phyloP scores from a whole-genome alignment of 1,140 invertebrate species.

The Drosophila bipectinata region DNA sequence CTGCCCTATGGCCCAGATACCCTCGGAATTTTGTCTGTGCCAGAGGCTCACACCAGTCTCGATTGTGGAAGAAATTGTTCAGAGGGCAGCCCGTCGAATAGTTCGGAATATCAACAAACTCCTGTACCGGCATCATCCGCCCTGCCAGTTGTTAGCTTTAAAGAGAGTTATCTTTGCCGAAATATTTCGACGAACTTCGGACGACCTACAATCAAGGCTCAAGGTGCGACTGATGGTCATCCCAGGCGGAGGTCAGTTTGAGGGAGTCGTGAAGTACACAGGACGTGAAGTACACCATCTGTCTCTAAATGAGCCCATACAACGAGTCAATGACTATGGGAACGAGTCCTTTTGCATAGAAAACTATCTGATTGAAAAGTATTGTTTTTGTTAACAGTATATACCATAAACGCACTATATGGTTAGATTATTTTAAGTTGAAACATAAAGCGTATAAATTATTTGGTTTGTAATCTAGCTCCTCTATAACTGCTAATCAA shows the following conservation, averaged over 20 bases:
- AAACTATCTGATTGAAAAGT: constrained; percentile 24
- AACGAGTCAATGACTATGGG: neutral
- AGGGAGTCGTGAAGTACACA: constrained; percentile 20
- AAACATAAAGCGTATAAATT: no score
- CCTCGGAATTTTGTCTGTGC: constrained; percentile 13
- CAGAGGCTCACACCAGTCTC: neutral
- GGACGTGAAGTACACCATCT: neutral
- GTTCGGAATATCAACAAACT: constrained; percentile 17
- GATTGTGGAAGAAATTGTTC: constrained; percentile 1
- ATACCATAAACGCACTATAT: no score
- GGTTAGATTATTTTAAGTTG: no score
- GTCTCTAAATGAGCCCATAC: constrained; percentile 11
- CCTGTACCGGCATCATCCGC: constrained; percentile 2
- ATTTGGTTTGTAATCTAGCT: no score
- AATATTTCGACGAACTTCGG: constrained; percentile 5
- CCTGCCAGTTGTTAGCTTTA: constrained; percentile 12
- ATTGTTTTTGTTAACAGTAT: constrained; percentile 22
- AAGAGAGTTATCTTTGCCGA: constrained; percentile 5
- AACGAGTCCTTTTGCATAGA: constrained; percentile 23
- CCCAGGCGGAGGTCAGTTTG: constrained; percentile 26
- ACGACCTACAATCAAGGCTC: neutral
- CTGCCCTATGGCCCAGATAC: constrained; percentile 24
- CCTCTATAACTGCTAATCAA: neutral
- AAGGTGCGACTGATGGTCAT: constrained; percentile 16
- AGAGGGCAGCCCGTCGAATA: constrained; percentile 19